Percentiles rank a stretch among this genome's conserved stretches.
Evolutionary conservation across 2,888 invertebrate genomes (phyloP).

Genomic region (Drosophila neonasuta): DNA sequence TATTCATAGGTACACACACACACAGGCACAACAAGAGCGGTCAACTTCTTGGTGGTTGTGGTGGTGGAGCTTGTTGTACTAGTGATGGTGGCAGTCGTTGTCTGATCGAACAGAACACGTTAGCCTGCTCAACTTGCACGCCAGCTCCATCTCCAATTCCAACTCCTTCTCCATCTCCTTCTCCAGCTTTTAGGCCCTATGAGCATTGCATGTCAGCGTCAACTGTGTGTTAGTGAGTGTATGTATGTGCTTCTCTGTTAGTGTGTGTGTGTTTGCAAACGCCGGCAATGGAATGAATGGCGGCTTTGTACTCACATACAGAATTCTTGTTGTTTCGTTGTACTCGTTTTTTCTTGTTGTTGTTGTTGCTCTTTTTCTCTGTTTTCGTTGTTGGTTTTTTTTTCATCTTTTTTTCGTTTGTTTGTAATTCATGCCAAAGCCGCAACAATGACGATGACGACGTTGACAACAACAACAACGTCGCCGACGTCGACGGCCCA

Average conservation of each 20-base stretch:
- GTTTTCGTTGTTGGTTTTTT: slow-evolving; percentile 18
- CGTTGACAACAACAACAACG: slow-evolving; percentile 24
- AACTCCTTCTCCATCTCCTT: slow-evolving; percentile 14
- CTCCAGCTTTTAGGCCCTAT: slow-evolving; percentile 36
- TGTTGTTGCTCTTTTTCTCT: slow-evolving; percentile 30
- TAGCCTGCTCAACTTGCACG: slow-evolving; percentile 48
- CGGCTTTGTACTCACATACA: slow-evolving; percentile 56
- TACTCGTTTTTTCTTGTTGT: slow-evolving; percentile 29
- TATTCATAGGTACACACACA: slow-evolving; percentile 39
- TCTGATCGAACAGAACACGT: slow-evolving; percentile 75
- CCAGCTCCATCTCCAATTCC: slow-evolving; percentile 28
- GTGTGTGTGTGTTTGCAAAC: slow-evolving; percentile 50
- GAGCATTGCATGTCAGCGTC: slow-evolving; percentile 69
- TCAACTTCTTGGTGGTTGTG: slow-evolving; percentile 25
- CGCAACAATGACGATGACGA: slow-evolving; percentile 62
- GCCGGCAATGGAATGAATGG: slow-evolving; percentile 70
- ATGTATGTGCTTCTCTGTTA: slow-evolving; percentile 10
- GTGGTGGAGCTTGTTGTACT: slow-evolving; percentile 32
- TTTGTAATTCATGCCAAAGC: slow-evolving; percentile 62
- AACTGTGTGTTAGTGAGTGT: slow-evolving; percentile 8
- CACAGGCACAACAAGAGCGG: slow-evolving; percentile 39
- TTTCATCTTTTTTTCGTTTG: slow-evolving; percentile 29
- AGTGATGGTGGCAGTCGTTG: slow-evolving; percentile 52
- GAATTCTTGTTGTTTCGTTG: slow-evolving; percentile 59
- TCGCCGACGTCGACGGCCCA: slow-evolving; percentile 57